Base-by-base conservation (phyloP, 2,888 invertebrate genomes). In the Rhorus exstirpatorius region DNA sequence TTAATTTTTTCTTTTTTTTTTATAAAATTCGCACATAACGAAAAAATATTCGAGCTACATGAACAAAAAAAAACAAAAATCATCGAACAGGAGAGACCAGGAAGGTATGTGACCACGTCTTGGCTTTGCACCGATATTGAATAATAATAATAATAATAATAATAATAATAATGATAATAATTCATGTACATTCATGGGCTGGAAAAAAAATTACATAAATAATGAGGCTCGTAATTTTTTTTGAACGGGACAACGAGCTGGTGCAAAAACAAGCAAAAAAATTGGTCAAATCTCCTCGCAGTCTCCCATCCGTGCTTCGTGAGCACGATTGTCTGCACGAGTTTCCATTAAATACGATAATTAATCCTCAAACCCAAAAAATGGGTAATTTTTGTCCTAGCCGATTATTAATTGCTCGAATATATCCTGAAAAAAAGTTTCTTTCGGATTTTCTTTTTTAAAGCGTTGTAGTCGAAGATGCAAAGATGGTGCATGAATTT, bases 311-410 rank as follows among this genome's bases (percentile, higher is more conserved):
- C n/a, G n/a, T n/a, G n/a, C n/a, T n/a, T n/a, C n/a, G 2, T 31
- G 6, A 31, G 35, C 60, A 58, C 41, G 58, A 61, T n/a, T n/a
- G n/a, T 60, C n/a, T 21, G 24, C 24, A 53, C 51, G 26, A 35
- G 21, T 74, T 74, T 68, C 19, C 58, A 67, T 58, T 35, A 46
- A 68, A 74, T 14, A 55, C 61, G 53, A n/a, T 61, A 44, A 63
- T 68, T 35, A 46, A 46, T 68, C 0, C 46, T 68, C n/a, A n/a
- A n/a, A n/a, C n/a, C n/a, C n/a, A n/a, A n/a, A n/a, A n/a, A n/a
- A n/a, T n/a, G n/a, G n/a, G n/a, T n/a, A n/a, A n/a, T n/a, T n/a
- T n/a, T n/a, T n/a, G n/a, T n/a, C n/a, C n/a, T n/a, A n/a, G n/a
- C 61, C 60, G 74, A 46, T 44, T 38, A 31, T 6, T 31, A 31